Percentiles rank a stretch among this genome's conserved stretches.
Conservation (phyloP, 2,797 vertebrate species). For the Adrianichthys oophorus region DNA sequence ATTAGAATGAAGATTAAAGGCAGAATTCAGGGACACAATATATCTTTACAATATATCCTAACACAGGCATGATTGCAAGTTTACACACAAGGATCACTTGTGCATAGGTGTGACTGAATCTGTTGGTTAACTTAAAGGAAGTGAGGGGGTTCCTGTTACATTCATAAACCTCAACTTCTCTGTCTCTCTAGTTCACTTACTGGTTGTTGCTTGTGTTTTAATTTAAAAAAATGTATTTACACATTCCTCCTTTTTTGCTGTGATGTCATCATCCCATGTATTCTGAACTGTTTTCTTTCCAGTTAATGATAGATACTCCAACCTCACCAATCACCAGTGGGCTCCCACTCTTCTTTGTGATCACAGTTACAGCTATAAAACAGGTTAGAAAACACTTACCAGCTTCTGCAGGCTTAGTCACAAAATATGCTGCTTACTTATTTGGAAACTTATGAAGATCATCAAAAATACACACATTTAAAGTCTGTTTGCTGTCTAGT, state of each 20-base stretch:
- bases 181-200: not conserved
- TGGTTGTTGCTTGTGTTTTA: conserved; percentile 5
- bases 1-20: too few species aligned
- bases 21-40: too few species aligned
- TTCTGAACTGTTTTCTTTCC: conserved; percentile 34
- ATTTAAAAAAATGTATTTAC: not conserved
- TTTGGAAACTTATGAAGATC: not conserved
- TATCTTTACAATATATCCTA: too few species aligned
- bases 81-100: too few species aligned
- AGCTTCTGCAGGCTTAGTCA: conserved; percentile 28
- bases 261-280: not conserved
- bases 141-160: conserved; percentile 54
- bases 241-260: not conserved
- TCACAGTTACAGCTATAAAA: conserved; percentile 98
- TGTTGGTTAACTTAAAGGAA: conserved; percentile 44
- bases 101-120: not conserved
- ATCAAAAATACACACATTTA: not conserved
- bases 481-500: too few species aligned
- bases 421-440: conserved; percentile 34
- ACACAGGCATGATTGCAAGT: too few species aligned
- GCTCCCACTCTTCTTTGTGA: conserved; percentile 98
- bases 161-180: conserved; percentile 22
- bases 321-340: conserved; percentile 98
- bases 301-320: conserved; percentile 99
- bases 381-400: conserved; percentile 80